phyloP scores from a whole-genome alignment of 2,797 vertebrate genomes.

The Acrossocheilus fasciatus region DNA sequence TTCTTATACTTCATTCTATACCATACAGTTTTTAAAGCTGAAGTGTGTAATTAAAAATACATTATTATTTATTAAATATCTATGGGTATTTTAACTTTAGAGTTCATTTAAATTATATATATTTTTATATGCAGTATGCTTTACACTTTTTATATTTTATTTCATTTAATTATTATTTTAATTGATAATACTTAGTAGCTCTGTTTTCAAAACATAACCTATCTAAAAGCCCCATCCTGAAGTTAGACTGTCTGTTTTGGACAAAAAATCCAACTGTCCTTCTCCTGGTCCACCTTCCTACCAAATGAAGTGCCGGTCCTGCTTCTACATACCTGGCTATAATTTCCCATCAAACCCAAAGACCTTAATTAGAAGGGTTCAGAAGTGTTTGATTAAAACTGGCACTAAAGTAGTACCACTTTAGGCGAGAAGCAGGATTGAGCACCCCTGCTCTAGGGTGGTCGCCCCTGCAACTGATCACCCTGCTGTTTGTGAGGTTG shows the following conservation, averaged over 20 bases:
- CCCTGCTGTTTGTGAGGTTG: background rate
- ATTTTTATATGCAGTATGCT: no score
- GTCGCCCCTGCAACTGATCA: background rate
- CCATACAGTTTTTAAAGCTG: no score
- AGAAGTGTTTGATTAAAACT: slow-evolving; percentile 19
- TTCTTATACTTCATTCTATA: no score
- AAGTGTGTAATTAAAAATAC: no score
- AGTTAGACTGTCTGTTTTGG: no score
- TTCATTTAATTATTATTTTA: no score
- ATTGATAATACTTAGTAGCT: background rate
- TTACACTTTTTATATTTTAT: no score
- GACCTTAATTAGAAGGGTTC: background rate
- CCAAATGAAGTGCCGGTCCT: background rate
- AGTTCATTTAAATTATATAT: no score
- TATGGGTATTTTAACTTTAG: no score
- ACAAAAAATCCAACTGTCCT: background rate
- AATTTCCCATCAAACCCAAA: background rate
- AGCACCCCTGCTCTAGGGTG: background rate
- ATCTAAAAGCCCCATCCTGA: background rate
- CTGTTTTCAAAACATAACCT: background rate
- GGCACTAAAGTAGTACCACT: background rate
- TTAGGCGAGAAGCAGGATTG: background rate
- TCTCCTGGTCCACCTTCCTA: background rate
- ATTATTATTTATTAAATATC: no score
- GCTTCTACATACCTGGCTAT: background rate